Conservation (phyloP, 2,888 invertebrate genomes). For the Omphaloscelis lunosa region DNA sequence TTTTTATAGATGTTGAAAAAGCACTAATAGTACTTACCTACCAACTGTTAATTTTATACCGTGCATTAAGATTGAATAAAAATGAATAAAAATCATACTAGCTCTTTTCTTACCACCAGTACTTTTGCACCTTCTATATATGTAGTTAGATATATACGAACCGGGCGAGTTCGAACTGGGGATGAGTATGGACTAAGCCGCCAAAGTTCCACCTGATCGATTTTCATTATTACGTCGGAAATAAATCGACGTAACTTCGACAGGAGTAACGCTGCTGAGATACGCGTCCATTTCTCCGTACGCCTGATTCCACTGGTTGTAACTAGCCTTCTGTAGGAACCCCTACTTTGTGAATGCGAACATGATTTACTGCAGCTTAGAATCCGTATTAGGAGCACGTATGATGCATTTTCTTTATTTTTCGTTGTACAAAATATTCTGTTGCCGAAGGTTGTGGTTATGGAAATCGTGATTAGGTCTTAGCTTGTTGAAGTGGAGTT, state of each 20-base stretch:
- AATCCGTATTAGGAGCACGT: slow-evolving; percentile 65
- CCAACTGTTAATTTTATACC: too few relatives aligned
- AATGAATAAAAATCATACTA: too few relatives aligned
- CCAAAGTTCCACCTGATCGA: too few relatives aligned
- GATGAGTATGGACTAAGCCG: too few relatives aligned
- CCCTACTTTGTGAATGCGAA: slow-evolving; percentile 10
- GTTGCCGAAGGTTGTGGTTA: slow-evolving; percentile 55
- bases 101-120: too few relatives aligned
- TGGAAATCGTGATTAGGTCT: slow-evolving; percentile 60
- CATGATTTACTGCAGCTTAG: slow-evolving; percentile 61
- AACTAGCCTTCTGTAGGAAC: slow-evolving; percentile 5
- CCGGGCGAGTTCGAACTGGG: too few relatives aligned
- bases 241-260: neutral
- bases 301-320: neutral
- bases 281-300: neutral
- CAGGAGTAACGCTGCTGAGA: neutral
- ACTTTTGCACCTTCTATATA: too few relatives aligned
- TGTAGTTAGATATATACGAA: too few relatives aligned
- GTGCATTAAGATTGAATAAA: too few relatives aligned
- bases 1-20: too few relatives aligned
- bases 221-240: neutral
- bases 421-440: slow-evolving; percentile 60
- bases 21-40: too few relatives aligned
- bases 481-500: slow-evolving; percentile 47
- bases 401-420: slow-evolving; percentile 66